phyloP scores from a whole-genome alignment of 2,113 vertebrate genomes.

The Neotoma lepida region DNA sequence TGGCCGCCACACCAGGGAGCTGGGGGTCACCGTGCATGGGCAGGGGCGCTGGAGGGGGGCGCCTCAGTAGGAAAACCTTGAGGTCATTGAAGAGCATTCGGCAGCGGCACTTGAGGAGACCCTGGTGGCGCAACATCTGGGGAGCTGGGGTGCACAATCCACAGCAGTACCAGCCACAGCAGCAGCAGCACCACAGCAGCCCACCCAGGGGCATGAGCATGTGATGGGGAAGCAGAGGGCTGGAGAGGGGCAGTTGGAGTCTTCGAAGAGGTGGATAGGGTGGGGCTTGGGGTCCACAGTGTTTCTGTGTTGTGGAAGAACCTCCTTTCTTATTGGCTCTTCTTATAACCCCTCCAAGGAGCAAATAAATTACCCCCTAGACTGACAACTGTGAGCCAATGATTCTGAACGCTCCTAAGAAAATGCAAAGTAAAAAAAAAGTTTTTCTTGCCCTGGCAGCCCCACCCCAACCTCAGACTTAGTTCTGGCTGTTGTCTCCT shows the following conservation, averaged over 20 bases:
- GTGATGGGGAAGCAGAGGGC: constrained; percentile 68
- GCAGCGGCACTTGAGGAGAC: constrained; percentile 97
- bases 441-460: constrained; percentile 35
- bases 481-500: constrained; percentile 12
- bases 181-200: constrained; percentile 78
- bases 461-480: constrained; percentile 46
- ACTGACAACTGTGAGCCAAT: constrained; percentile 50
- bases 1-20: constrained; percentile 83
- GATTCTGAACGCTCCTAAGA: constrained; percentile 53
- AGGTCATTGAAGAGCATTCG: constrained; percentile 98
- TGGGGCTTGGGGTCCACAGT: constrained; percentile 40
- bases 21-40: constrained; percentile 91
- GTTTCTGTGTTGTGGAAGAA: constrained; percentile 39
- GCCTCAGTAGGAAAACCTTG: constrained; percentile 95
- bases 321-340: constrained; percentile 59
- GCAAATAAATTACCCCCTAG: constrained; percentile 37
- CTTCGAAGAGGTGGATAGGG: constrained; percentile 46
- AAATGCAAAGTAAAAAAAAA: constrained; percentile 50
- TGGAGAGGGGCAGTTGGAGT: constrained; percentile 45
- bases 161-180: constrained; percentile 81
- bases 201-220: constrained; percentile 86
- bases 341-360: constrained; percentile 49
- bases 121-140: constrained; percentile 93
- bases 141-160: constrained; percentile 86
- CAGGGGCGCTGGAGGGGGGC: constrained; percentile 89